Percentiles rank a stretch among this genome's conserved stretches.
Evolutionary conservation across 2,113 vertebrate species (phyloP).

Genomic region (Dasypus novemcinctus): DNA sequence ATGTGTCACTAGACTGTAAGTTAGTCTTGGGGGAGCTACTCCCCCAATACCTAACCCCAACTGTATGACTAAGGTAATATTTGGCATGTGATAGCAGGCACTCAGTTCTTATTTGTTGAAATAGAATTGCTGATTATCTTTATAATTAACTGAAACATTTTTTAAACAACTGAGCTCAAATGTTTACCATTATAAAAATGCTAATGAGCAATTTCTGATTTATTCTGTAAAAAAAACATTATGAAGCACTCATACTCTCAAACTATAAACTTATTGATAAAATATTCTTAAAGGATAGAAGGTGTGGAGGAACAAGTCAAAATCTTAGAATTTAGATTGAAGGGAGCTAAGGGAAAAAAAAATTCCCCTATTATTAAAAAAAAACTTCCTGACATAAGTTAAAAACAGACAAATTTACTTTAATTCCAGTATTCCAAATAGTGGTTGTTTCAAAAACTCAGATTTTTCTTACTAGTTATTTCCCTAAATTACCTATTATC

Average conservation of each 20-base stretch:
- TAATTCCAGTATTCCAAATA: not conserved
- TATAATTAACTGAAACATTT: not conserved
- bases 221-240: not conserved
- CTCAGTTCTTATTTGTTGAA: not conserved
- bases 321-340: not conserved
- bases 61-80: not conserved
- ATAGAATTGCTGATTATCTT: not conserved
- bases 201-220: not conserved
- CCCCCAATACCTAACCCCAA: rapidly evolving
- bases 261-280: not conserved
- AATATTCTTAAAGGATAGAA: not conserved
- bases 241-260: not conserved
- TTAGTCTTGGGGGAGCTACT: not conserved
- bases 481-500: not conserved
- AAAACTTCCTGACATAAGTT: not conserved
- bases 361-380: not conserved
- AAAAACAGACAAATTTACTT: not conserved
- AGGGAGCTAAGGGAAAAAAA: not conserved
- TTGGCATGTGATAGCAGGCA: not conserved
- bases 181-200: not conserved
- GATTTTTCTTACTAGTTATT: not conserved
- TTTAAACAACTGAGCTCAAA: not conserved
- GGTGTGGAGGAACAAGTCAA: not conserved
- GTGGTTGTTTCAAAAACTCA: not conserved
- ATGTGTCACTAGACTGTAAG: not conserved